These are phyloP conservation scores for Pteromalus puparum DNA, from an alignment of 1,140 invertebrate species.

Conservation along the genomic window DNA sequence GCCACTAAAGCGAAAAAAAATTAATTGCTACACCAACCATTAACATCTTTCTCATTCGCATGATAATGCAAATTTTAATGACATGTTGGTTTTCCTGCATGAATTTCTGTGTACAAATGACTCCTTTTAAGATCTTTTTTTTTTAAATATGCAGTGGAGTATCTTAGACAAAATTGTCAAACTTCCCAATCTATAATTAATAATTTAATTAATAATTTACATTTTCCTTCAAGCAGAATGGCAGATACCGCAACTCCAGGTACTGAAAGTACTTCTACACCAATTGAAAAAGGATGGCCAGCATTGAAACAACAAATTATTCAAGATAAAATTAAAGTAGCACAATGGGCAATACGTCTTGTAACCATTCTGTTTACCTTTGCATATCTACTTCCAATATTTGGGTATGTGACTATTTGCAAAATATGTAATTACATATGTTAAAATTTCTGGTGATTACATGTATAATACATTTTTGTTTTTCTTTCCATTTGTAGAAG, in stretches of 20 bases:
- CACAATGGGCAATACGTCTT: conserved; percentile 88
- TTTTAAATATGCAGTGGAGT: not conserved
- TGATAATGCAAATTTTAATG: conserved; percentile 42
- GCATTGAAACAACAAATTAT: conserved; percentile 84
- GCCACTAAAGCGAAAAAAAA: not conserved
- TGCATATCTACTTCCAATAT: conserved; percentile 90
- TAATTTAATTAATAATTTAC: not conserved
- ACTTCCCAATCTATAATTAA: not conserved
- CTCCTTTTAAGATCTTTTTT: not conserved
- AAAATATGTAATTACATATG: not conserved
- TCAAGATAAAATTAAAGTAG: conserved; percentile 89
- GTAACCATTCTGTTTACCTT: conserved; percentile 89
- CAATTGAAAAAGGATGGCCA: conserved; percentile 74
- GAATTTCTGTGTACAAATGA: not conserved
- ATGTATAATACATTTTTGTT: not conserved
- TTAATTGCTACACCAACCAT: not conserved
- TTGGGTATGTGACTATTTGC: conserved; percentile 82
- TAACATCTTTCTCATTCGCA: conserved; percentile 16
- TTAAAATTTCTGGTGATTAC: not conserved
- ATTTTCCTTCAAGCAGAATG: conserved; percentile 62
- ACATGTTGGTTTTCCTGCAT: not conserved
- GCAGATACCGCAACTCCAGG: conserved; percentile 61
- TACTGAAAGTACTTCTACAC: conserved; percentile 55
- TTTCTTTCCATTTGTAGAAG: conserved; percentile 78
- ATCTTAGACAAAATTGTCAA: not conserved